Base-by-base conservation (phyloP, 2,888 invertebrate species). In the Stenchaetothrips biformis region DNA sequence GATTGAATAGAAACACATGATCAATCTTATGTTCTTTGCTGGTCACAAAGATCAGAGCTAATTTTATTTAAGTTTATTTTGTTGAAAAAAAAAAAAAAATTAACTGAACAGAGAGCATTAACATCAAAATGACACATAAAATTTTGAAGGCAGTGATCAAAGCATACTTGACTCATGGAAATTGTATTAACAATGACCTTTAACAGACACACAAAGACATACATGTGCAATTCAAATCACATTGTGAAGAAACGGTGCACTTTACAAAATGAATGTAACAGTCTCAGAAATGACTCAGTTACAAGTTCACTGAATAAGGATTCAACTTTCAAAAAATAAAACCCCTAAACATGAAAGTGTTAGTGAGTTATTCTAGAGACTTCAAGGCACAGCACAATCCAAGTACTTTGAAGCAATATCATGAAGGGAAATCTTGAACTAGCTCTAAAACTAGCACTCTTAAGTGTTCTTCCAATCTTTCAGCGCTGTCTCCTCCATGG, bases 141-240 rank as follows among this genome's bases (percentile, higher is more conserved):
- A 67, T 67, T 18, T 67, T 67, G 67, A 7, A 21, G 21, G 67
- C 67, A 67, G 67, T 21, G 7, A 21, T 67, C 21, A 21, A 21
- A 53, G 6, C 53, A 53, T 16, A 53, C 13, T 53, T 53, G 16
- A 53, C 9, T 53, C 53, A 53, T 2, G 9, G 4, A 67, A 67
- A 67, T 7, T n/a, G 18, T 8, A n/a, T 21, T n/a, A 4, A 67
- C 21, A 21, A 21, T n/a, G 21, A 67, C 67, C 21, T 21, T 21
- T 67, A n/a, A n/a, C 67, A 9, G 53, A 53, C 21, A n/a, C 67
- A 67, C 21, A 18, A 62, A n/a, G n/a, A 62, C 62, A n/a, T 67
- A 21, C 67, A n/a, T 9, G 67, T 67, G 67, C 67, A 67, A 67
- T 53, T 67, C 67, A 67, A 8, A 67, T 67, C 67, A 67, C 67